Evolutionary conservation across 2,888 invertebrate species (phyloP).

Genomic region (Lochmaea crataegi): DNA sequence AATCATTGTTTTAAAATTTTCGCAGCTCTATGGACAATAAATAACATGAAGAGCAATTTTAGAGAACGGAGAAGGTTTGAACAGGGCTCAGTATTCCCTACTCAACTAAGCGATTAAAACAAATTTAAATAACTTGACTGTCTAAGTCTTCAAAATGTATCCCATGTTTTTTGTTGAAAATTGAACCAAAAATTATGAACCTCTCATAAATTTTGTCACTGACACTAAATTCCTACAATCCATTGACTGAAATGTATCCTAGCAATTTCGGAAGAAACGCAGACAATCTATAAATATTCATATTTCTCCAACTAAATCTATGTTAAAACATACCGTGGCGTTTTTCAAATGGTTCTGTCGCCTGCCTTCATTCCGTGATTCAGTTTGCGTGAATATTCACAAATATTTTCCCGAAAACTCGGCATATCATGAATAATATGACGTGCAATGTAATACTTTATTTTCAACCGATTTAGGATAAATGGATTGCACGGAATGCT

Average conservation of each 20-base stretch:
- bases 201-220: not conserved
- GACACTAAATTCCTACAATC: not conserved
- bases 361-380: slow-evolving; percentile 23
- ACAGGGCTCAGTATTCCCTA: no score
- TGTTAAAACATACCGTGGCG: slow-evolving; percentile 18
- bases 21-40: no score
- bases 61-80: no score
- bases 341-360: slow-evolving; percentile 19
- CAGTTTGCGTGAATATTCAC: slow-evolving; percentile 30
- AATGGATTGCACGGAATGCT: slow-evolving; percentile 21
- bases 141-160: no score
- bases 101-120: no score
- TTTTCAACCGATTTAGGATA: slow-evolving; percentile 26
- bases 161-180: no score
- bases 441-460: slow-evolving; percentile 31
- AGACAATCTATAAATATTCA: slow-evolving; percentile 17
- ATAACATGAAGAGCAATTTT: no score
- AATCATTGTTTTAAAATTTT: no score
- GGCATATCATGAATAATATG: slow-evolving; percentile 33
- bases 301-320: slow-evolving; percentile 10
- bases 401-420: slow-evolving; percentile 29
- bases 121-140: no score
- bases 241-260: not conserved
- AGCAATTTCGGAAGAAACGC: slow-evolving; percentile 1
- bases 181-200: no score